These are phyloP conservation scores for Danionella dracula DNA, from an alignment of 2,797 vertebrate genomes.

Conservation along the genomic window DNA sequence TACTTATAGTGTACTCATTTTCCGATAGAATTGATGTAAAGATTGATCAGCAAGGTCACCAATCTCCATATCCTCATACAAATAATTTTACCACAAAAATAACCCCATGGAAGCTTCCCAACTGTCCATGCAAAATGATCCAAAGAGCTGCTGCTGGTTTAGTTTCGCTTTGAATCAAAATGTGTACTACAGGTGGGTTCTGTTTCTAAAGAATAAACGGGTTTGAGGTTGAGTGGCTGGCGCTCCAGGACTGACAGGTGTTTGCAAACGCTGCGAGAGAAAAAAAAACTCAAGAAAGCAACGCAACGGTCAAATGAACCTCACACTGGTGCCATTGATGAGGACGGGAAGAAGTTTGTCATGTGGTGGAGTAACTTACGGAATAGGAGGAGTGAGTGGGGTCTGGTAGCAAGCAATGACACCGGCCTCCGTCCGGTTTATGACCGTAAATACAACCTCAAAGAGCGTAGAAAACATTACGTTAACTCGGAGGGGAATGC, in stretches of 20 bases:
- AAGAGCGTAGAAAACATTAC: background rate
- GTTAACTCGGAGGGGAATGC: background rate
- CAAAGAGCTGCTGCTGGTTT: no score
- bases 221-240: background rate
- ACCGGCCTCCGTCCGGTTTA: background rate
- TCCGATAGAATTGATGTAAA: no score
- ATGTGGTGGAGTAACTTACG: slow-evolving; percentile 4
- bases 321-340: slow-evolving; percentile 16
- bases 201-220: background rate
- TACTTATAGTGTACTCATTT: no score
- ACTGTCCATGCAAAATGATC: no score
- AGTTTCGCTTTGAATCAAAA: no score
- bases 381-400: background rate
- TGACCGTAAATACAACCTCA: background rate
- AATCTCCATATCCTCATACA: no score
- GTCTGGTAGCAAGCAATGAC: background rate
- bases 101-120: no score
- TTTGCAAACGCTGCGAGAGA: background rate
- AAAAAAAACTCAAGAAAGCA: background rate
- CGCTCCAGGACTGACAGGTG: background rate
- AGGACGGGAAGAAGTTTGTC: slow-evolving; percentile 24
- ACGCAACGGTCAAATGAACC: background rate
- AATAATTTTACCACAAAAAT: no score
- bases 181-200: no score
- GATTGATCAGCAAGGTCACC: no score